phyloP scores from a whole-genome alignment of 2,113 vertebrate genomes.

The Catharus fuscescens region DNA sequence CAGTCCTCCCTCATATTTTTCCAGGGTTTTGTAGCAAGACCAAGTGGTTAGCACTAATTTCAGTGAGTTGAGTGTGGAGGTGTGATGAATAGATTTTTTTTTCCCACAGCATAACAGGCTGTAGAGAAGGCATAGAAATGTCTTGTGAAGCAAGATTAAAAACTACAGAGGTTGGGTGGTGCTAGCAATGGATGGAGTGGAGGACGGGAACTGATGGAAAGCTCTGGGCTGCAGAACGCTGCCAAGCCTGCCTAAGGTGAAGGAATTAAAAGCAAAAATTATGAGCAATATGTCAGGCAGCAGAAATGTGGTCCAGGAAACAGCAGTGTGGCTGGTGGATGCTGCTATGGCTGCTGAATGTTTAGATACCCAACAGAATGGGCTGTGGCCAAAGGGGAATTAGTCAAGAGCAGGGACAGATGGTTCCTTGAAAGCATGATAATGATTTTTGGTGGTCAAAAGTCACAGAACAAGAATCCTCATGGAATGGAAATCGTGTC shows the following conservation, averaged over 20 bases:
- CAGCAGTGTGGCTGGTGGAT: neutral
- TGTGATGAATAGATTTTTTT: slow-evolving; percentile 46
- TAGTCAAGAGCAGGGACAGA: neutral
- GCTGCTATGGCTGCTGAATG: neutral
- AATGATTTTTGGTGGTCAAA: neutral
- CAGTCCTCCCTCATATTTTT: slow-evolving; percentile 17
- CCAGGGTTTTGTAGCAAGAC: neutral
- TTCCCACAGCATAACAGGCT: neutral
- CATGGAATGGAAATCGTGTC: neutral
- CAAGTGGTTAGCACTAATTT: slow-evolving; percentile 9
- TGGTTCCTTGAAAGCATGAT: neutral
- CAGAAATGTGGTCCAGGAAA: neutral
- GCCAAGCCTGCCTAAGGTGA: neutral
- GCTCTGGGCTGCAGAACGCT: neutral
- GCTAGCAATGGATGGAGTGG: neutral
- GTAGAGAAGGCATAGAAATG: slow-evolving; percentile 19
- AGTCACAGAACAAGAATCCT: neutral
- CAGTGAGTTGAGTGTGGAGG: slow-evolving; percentile 42
- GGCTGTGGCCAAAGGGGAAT: neutral
- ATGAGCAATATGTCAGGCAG: neutral
- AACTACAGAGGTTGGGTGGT: neutral
- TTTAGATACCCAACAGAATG: neutral
- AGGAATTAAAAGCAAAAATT: neutral
- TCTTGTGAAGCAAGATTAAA: slow-evolving; percentile 16
- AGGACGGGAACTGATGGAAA: neutral